Base-by-base conservation (phyloP, 2,113 vertebrate genomes). In the Camelus dromedarius region DNA sequence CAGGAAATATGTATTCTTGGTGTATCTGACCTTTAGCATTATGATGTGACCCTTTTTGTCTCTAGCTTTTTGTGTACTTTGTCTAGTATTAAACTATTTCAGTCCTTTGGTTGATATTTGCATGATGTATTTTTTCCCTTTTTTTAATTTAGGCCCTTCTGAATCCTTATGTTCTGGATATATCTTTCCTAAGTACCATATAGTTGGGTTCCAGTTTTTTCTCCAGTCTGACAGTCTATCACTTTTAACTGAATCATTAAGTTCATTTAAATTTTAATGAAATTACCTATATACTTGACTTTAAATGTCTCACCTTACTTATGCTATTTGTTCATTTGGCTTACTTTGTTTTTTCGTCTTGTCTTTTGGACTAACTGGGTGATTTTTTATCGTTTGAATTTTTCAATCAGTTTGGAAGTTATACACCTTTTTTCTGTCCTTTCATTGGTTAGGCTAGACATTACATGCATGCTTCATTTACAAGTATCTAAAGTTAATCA, bases 211-310 rank as follows among this genome's bases (percentile, higher is more conserved):
- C 46, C 16, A 46, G 76, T 54, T 83, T 35, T 35, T 79, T 80
- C 42, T 76, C 24, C 26, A 56, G 52, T 89, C 18, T 76, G 35
- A 76, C 22, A 56, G 5, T 81, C 58, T 90, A 1, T 67, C 58
- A 83, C 86, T 54, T 81, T 94, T 89, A 94, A 90, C 69, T 84
- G 32, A 67, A 69, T 69, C 79, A 85, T 64, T 83, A 76, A 85
- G 28, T 46, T 67, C 10, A 56, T 56, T 76, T 93, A 76, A 14
- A 76, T 67, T 93, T 93, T 67, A 24, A 77, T 85, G 46, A 93
- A 67, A 82, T 93, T 76, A 66, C 35, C 48, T 67, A 22, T 93
- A 76, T 76, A 26, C 46, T 76, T 76, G 58, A 46, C 14, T 48
- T 84, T 64, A 75, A 91, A 28, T 70, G 52, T 60, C 12, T 91